Conservation (phyloP, 2,113 vertebrate species). For the Aplodontia rufa region DNA sequence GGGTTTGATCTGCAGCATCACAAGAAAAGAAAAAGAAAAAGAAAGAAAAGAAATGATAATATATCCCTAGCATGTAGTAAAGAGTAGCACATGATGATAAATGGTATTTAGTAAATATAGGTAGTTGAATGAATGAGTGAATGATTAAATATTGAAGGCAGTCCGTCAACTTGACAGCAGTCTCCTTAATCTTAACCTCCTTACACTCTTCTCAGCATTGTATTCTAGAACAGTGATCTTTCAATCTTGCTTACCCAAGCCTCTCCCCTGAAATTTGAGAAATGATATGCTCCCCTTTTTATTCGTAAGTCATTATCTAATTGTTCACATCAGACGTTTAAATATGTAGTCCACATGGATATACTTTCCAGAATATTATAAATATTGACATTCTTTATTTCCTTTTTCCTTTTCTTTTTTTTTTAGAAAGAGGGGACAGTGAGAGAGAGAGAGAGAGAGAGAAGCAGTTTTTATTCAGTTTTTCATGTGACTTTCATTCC, state of each 20-base stretch:
- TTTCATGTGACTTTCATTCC: too few species aligned
- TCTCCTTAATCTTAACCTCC: background rate
- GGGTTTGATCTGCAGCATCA: background rate
- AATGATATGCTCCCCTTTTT: background rate
- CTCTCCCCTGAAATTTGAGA: background rate
- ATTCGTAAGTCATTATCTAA: background rate
- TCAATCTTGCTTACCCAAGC: background rate
- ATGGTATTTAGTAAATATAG: background rate
- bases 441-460: too few species aligned
- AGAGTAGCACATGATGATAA: background rate
- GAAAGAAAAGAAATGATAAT: background rate
- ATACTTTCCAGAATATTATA: slow-evolving; percentile 10
- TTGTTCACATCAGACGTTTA: background rate
- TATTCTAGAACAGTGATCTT: background rate
- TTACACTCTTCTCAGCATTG: background rate
- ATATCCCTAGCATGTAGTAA: background rate
- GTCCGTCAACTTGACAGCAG: too few species aligned
- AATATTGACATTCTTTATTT: slow-evolving; percentile 7
- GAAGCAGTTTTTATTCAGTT: too few species aligned
- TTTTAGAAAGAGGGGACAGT: too few species aligned
- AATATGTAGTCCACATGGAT: background rate
- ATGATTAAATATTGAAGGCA: background rate
- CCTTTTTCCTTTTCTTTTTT: too few species aligned
- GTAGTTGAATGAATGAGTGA: background rate
- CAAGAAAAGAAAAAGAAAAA: background rate